Conservation (phyloP, 2,113 vertebrate genomes). For the Phylloscopus whistleri region DNA sequence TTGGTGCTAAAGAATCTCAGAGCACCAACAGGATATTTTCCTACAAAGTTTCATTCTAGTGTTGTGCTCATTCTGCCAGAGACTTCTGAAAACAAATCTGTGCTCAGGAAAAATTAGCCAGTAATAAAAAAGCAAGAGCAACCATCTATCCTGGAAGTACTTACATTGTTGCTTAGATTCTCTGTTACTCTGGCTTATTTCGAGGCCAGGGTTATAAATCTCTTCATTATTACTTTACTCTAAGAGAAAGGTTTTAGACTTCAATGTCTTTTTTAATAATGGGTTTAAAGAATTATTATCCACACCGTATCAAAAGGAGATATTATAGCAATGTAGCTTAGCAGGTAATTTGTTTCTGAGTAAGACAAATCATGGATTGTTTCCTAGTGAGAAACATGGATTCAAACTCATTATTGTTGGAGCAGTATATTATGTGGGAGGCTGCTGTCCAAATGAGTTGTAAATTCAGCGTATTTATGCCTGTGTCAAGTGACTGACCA, state of each 20-base stretch:
- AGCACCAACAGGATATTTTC: neutral
- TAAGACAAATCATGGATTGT: neutral
- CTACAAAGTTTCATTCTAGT: neutral
- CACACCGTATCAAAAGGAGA: neutral
- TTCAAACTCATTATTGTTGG: neutral
- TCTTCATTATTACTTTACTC: slow-evolving; percentile 5
- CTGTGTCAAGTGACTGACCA: neutral
- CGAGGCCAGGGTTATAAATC: neutral
- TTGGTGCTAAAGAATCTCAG: neutral
- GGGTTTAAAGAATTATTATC: neutral
- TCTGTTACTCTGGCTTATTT: neutral
- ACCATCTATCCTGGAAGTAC: neutral
- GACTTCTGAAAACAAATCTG: slow-evolving; percentile 10
- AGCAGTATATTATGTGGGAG: neutral
- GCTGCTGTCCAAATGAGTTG: neutral
- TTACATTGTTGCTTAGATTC: neutral
- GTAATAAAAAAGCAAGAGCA: neutral
- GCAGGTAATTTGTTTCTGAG: neutral
- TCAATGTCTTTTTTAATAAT: neutral
- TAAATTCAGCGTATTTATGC: neutral
- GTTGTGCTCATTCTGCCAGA: neutral
- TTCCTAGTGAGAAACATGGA: neutral
- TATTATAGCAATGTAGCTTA: neutral
- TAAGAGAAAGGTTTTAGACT: neutral
- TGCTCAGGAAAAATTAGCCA: neutral